Evolutionary conservation across 53 echinoderm and acorn worm species (phyloP), one percentile per base, ranked within the genome.

Genomic region (Holothuria scabra): DNA sequence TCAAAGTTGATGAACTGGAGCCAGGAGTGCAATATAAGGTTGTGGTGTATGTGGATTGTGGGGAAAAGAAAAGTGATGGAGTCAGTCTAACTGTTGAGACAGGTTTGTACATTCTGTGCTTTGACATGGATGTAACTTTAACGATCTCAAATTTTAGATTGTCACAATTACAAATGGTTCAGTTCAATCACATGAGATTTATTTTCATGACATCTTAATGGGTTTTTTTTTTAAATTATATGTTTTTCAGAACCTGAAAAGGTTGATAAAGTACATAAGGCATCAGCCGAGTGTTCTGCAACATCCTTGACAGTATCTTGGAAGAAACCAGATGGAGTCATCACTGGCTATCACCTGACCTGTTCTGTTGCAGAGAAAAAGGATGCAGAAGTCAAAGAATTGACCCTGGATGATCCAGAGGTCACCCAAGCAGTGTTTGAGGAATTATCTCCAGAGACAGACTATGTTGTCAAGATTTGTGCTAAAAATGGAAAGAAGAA

Each of bases 401-500:
- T 90, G 32, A 76, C 75, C 35, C 84, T 92, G 48, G 84, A 90
- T 26, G 89, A 95, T 61, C 82, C 90, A 14, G 84, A 88, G 28
- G 59, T 41, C 14, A 84, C 80, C 12, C 37, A n/a, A 13, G 65
- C 89, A 23, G 79, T 81, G 31, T 84, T 95, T 82, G 85, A 90
- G 28, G 86, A 84, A 8, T 60, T 95, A 55, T 60, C 49, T 7
- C 93, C 92, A 12, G 92, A 89, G 19, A 67, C 65, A 23, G 83
- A 90, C 34, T 95, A 95, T 61, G 61, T 80, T 28, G n/a, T 95
- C 11, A 89, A 92, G 79, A 95, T 95, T 67, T 95, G 88, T 59
- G 79, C 93, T 30, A 22, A 82, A 34, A 88, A 90, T 86, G 91
- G 76, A 46, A 88, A 93, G 8, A 86, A 88, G 64, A 87, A 90